Conservation (phyloP, 1,140 invertebrate genomes). For the Rhyzopertha dominica region DNA sequence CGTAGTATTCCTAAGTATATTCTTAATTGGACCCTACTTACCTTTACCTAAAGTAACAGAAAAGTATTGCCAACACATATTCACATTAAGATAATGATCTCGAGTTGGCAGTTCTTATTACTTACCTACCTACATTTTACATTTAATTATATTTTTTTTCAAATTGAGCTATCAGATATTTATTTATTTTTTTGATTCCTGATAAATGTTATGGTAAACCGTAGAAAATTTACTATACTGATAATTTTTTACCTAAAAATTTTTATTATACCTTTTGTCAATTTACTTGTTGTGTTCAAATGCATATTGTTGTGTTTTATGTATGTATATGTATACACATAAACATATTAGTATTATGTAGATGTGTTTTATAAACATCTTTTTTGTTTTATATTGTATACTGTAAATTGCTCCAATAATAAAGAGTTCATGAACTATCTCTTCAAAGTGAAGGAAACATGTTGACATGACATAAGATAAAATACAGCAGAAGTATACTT, state of each 20-base stretch:
- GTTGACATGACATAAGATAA: too few species aligned
- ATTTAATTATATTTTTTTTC: conserved; percentile 12
- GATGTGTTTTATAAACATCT: conserved; percentile 37
- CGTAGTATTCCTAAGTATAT: too few species aligned
- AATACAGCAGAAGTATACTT: too few species aligned
- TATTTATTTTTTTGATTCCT: conserved; percentile 1
- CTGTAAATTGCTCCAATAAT: conserved; percentile 35
- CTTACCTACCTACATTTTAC: conserved; percentile 9
- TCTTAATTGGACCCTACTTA: too few species aligned
- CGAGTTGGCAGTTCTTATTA: conserved; percentile 4
- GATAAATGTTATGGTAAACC: conserved; percentile 12
- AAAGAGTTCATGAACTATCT: conserved; percentile 30
- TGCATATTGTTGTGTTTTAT: conserved; percentile 44
- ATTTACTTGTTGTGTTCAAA: conserved; percentile 45
- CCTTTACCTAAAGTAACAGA: too few species aligned
- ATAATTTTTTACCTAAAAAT: conserved; percentile 34
- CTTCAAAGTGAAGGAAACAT: too few species aligned
- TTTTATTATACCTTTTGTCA: conserved; percentile 30
- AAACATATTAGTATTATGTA: conserved; percentile 37
- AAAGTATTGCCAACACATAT: too few species aligned
- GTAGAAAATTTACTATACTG: conserved; percentile 11
- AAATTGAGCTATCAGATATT: too few species aligned
- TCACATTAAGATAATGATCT: not conserved
- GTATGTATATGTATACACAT: conserved; percentile 43
- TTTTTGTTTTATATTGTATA: conserved; percentile 36